Evolutionary conservation across 1,140 invertebrate species (phyloP), one percentile per base, ranked within the genome.

Genomic region (Penaeus chinensis): DNA sequence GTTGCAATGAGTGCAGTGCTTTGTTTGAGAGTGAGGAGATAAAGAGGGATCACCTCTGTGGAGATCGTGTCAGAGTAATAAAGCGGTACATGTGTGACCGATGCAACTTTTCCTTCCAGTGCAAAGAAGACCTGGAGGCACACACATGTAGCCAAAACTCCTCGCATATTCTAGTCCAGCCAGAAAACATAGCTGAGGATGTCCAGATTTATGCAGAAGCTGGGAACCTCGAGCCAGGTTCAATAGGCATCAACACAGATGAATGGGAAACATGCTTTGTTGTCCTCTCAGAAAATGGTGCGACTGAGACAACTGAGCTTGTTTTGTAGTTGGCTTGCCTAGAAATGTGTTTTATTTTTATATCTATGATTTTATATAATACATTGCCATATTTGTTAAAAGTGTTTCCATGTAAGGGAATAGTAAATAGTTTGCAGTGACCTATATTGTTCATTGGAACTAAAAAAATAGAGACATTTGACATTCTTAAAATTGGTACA

Each of bases 221-320:
- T 18, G 83, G 61, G 24, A 85, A 78, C 78, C 47, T 85, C 24
- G 74, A 76, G 27, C 74, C 83, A 24, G 74, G 32, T 22, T 16
- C 83, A 20, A 77, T 85, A 66, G 83, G 74, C n/a, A 85, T 85
- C n/a, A 78, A 65, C 32, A 63, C 83, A 65, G 83, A 85, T n/a
- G 83, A 85, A 37, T 85, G 83, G 83, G 83, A 85, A n/a, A 62
- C 83, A 16, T 85, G 83, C 65, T 85, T 76, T 78, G 83, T 85
- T 1, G 83, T 85, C 3, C 54, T 74, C 20, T 74, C 71, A 32
- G 71, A 74, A 20, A 74, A 74, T 24, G 42, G 71, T 74, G 71
- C n/a, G 27, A 32, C 71, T 85, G 32, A 69, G 27, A 78, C 74
- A 54, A 74, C 4, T 76, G 66, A 37, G n/a, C 37, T 65, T 27